Evolutionary conservation across 2,888 invertebrate species (phyloP).

Genomic region (Drosophila algonquin): DNA sequence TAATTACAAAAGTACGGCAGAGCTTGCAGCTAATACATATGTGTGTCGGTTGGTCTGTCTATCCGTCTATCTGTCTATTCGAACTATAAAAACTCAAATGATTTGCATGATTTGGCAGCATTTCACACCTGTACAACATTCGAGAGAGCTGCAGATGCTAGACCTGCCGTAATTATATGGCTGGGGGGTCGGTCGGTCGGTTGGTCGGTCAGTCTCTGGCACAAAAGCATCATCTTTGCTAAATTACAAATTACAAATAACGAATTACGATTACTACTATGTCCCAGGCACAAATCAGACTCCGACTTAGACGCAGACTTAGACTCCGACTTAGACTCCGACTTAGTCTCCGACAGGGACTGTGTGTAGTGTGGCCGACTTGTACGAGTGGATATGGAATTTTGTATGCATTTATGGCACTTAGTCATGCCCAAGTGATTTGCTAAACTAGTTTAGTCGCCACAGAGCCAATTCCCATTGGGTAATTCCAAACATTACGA

Average conservation of each 20-base stretch:
- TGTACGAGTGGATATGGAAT: constrained; percentile 42
- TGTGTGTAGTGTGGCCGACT: no score
- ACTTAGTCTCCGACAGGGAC: neutral
- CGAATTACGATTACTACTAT: constrained; percentile 38
- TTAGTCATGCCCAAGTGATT: constrained; percentile 77
- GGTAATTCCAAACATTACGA: constrained; percentile 62
- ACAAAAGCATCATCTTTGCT: constrained; percentile 60
- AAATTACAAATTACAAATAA: constrained; percentile 64
- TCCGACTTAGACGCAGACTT: neutral
- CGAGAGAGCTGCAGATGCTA: no score
- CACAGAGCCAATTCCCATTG: constrained; percentile 64
- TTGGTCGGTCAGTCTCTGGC: constrained; percentile 16
- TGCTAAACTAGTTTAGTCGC: constrained; percentile 73
- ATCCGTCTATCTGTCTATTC: constrained; percentile 53
- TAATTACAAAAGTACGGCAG: constrained; percentile 58
- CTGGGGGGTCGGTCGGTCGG: no score
- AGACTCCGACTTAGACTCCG: neutral
- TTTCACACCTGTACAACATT: constrained; percentile 62
- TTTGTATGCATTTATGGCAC: constrained; percentile 79
- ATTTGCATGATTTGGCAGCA: constrained; percentile 72
- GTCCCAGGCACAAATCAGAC: neutral
- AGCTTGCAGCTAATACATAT: constrained; percentile 59
- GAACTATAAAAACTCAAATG: constrained; percentile 60
- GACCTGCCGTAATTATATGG: no score
- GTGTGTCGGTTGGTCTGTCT: no score